Conservation (phyloP, 1,140 invertebrate genomes). For the Neodiprion fabricii region DNA sequence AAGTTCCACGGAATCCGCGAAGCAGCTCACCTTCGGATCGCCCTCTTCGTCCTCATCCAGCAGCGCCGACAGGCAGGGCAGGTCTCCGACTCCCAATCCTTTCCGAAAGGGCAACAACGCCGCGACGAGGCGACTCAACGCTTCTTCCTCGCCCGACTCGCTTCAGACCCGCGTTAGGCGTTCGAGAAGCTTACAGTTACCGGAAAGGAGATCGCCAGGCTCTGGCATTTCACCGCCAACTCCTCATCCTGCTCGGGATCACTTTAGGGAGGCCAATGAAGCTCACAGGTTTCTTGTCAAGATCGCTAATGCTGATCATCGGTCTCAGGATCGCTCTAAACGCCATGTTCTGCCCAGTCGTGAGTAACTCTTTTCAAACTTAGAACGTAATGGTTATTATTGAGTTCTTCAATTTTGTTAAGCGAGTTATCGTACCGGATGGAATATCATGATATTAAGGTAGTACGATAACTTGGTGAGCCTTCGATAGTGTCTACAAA, state of each 20-base stretch:
- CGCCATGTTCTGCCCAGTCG: slow-evolving; percentile 46
- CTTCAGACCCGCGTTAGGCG: slow-evolving; percentile 59
- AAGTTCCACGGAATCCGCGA: slow-evolving; percentile 54
- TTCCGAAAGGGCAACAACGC: slow-evolving; percentile 38
- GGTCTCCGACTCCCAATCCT: slow-evolving; percentile 54
- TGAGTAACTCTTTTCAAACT: slow-evolving; percentile 36
- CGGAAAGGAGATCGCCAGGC: slow-evolving; percentile 60
- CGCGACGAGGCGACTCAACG: slow-evolving; percentile 50
- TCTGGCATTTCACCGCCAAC: slow-evolving; percentile 29
- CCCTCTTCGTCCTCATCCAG: slow-evolving; percentile 60
- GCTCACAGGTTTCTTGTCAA: slow-evolving; percentile 56
- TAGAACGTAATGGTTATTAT: too few relatives aligned
- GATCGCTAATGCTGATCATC: slow-evolving; percentile 45
- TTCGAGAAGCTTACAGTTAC: slow-evolving; percentile 65
- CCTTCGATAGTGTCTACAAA: too few relatives aligned
- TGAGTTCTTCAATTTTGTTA: too few relatives aligned
- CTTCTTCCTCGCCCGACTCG: slow-evolving; percentile 53
- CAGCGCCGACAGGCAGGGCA: slow-evolving; percentile 50
- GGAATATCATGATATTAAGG: too few relatives aligned
- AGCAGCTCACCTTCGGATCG: slow-evolving; percentile 57
- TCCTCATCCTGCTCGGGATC: slow-evolving; percentile 40
- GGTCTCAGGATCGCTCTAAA: slow-evolving; percentile 32
- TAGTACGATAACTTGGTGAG: too few relatives aligned
- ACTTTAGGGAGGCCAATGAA: slow-evolving; percentile 50
- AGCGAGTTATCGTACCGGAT: too few relatives aligned